Percentiles rank a stretch among this genome's conserved stretches.
Evolutionary conservation across 2,113 vertebrate genomes (phyloP).

Genomic region (Crotalus viridis): DNA sequence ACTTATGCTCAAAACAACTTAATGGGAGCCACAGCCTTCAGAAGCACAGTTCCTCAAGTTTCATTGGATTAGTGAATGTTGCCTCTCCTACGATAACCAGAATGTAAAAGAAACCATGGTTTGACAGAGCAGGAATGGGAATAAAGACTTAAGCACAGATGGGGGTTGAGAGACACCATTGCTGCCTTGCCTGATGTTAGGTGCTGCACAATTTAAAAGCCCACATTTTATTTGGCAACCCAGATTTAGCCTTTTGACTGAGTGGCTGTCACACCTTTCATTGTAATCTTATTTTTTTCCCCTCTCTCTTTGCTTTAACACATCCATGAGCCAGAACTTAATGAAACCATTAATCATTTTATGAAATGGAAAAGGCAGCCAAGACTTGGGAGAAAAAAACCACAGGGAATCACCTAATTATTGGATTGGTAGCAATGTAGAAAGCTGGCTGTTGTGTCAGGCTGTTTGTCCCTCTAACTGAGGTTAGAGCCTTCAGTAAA

Average conservation of each 20-base stretch:
- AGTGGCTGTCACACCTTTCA: slow-evolving; percentile 54
- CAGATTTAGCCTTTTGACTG: background rate
- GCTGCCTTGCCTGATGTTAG: slow-evolving; percentile 59
- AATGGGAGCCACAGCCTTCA: background rate
- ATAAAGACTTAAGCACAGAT: background rate
- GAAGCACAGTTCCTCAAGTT: background rate
- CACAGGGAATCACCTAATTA: background rate
- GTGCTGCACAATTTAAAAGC: slow-evolving; percentile 50
- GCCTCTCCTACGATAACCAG: background rate
- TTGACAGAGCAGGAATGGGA: background rate
- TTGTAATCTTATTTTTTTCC: slow-evolving; percentile 49
- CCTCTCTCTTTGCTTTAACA: slow-evolving; percentile 65
- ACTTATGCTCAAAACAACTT: background rate
- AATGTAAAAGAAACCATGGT: background rate
- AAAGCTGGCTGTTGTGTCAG: background rate
- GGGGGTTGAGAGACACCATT: background rate
- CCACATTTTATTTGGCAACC: slow-evolving; percentile 59
- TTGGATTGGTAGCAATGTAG: background rate
- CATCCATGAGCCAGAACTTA: slow-evolving; percentile 63
- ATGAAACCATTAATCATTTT: slow-evolving; percentile 64
- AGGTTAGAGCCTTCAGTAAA: background rate
- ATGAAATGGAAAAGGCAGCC: slow-evolving; percentile 57
- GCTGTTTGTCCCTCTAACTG: background rate
- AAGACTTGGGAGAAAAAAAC: slow-evolving; percentile 45
- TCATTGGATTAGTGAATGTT: background rate